Percentiles rank a stretch among this genome's conserved stretches.
These are phyloP conservation scores for Ophthalmolycus amberensis DNA, from an alignment of 2,113 vertebrate species.

Conservation along the genomic window DNA sequence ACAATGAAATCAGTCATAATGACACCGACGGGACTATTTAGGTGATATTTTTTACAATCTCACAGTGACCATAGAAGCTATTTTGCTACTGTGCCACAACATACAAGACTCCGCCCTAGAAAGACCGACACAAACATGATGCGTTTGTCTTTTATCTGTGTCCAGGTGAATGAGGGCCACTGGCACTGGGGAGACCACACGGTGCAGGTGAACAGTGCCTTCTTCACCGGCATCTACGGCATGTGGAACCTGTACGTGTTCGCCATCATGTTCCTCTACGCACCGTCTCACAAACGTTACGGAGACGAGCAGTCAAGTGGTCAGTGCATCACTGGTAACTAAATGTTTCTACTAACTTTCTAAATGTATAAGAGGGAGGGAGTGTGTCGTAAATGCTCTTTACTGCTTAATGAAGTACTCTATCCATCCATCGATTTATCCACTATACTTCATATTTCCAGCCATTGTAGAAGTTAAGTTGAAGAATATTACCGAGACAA, in stretches of 20 bases:
- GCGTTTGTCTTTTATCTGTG: neutral
- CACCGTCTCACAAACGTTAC: conserved; percentile 96
- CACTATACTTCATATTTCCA: neutral
- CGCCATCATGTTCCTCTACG: conserved; percentile 97
- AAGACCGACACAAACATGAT: neutral
- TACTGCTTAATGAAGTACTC: neutral
- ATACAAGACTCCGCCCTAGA: neutral
- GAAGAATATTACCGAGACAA: neutral
- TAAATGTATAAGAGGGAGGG: neutral
- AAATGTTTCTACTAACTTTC: neutral
- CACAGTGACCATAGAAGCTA: neutral
- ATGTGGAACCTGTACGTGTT: conserved; percentile 99
- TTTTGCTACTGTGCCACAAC: neutral
- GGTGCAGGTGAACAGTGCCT: conserved; percentile 94
- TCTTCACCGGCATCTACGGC: conserved; percentile 97
- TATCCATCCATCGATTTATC: neutral
- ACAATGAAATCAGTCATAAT: neutral
- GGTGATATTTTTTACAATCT: neutral
- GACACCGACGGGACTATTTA: neutral
- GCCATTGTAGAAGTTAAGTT: neutral
- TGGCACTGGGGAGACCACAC: conserved; percentile 95
- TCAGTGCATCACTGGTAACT: conserved; percentile 77
- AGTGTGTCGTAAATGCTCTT: neutral
- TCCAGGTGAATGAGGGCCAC: conserved; percentile 94
- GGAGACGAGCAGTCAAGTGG: conserved; percentile 92